These are phyloP conservation scores for Rhynchomys soricoides DNA, from an alignment of 2,113 vertebrate species.

Conservation along the genomic window DNA sequence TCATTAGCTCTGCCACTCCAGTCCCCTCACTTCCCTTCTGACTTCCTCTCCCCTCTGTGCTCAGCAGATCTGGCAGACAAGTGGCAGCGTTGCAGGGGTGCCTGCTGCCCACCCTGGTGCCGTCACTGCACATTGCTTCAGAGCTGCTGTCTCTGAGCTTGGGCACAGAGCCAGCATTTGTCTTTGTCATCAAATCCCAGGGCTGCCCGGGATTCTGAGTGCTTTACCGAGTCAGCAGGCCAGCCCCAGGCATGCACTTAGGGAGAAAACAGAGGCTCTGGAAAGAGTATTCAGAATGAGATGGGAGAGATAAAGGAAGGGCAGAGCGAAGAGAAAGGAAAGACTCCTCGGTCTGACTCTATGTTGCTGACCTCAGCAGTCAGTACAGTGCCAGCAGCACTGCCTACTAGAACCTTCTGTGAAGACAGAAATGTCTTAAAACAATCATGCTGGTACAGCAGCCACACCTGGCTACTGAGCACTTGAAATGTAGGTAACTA, in stretches of 20 bases:
- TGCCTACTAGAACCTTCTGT: neutral
- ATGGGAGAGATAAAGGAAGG: slow-evolving; percentile 1
- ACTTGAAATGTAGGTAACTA: neutral
- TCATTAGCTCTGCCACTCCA: neutral
- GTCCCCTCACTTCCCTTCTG: neutral
- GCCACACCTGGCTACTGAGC: neutral
- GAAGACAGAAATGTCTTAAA: neutral
- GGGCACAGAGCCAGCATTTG: neutral
- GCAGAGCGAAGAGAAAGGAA: slow-evolving; percentile 1
- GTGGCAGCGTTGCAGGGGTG: neutral
- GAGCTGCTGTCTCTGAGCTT: slow-evolving; percentile 9
- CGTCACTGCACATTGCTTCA: neutral
- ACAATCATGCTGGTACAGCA: neutral
- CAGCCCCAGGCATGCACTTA: neutral
- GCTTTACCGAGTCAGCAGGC: neutral
- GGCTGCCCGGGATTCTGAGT: neutral
- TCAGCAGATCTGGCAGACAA: neutral
- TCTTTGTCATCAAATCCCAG: slow-evolving; percentile 33
- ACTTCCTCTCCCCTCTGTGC: slow-evolving; percentile 9
- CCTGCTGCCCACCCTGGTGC: slow-evolving; percentile 14
- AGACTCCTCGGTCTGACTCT: neutral
- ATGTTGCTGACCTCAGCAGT: neutral
- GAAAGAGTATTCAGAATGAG: slow-evolving; percentile 17
- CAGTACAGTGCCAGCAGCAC: neutral
- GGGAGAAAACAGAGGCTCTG: neutral